Evolutionary conservation across 2,113 vertebrate genomes (phyloP).

Genomic region (Hippocampus guttulatus): DNA sequence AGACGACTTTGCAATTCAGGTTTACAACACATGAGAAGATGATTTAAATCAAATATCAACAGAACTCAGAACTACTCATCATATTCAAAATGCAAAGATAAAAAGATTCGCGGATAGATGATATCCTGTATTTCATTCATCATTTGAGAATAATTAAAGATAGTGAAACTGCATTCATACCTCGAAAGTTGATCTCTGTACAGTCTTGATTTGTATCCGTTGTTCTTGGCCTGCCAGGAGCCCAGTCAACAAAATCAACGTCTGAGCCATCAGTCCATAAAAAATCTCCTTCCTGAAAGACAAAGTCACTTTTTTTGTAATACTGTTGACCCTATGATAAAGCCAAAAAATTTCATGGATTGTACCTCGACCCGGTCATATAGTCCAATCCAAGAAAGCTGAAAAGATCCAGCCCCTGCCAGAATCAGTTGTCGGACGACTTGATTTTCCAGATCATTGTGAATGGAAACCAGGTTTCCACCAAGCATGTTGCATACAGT

Average conservation of each 20-base stretch:
- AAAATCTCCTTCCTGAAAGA: not conserved
- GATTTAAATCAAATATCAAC: not conserved
- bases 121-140: no score
- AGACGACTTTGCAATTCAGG: not conserved
- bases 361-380: not conserved
- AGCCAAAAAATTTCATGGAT: no score
- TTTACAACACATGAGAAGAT: not conserved
- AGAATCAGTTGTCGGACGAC: not conserved
- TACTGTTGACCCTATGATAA: no score
- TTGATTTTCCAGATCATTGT: not conserved
- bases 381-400: not conserved
- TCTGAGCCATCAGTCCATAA: not conserved
- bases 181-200: not conserved
- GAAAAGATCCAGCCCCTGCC: not conserved
- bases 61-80: not conserved
- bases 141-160: not conserved
- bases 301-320: not conserved
- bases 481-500: not conserved
- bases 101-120: not conserved
- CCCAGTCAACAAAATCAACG: not conserved
- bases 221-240: not conserved
- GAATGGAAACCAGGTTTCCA: constrained; percentile 4
- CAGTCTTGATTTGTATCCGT: not conserved
- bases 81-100: not conserved
- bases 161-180: not conserved